Conservation (phyloP, 2,113 vertebrate genomes). For the Solea senegalensis region DNA sequence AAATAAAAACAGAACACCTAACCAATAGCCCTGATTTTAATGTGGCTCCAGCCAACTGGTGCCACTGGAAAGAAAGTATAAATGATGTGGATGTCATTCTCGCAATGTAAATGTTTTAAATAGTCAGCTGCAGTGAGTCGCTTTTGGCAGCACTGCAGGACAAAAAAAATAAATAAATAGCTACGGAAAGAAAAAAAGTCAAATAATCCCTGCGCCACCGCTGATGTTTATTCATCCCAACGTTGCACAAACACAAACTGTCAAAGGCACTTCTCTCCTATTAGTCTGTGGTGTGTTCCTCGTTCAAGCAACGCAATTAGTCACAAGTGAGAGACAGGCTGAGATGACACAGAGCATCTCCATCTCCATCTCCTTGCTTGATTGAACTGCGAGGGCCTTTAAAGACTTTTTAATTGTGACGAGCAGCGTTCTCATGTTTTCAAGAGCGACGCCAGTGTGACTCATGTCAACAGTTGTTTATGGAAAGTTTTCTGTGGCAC, state of each 20-base stretch:
- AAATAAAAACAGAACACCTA: constrained; percentile 19
- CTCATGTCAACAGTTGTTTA: constrained; percentile 68
- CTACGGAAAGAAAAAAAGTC: constrained; percentile 14
- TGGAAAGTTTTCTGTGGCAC: constrained; percentile 59
- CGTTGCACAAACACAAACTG: constrained; percentile 56
- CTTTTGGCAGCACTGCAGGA: constrained; percentile 11
- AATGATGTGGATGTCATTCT: not conserved
- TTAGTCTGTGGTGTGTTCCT: constrained; percentile 25
- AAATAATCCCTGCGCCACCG: constrained; percentile 37
- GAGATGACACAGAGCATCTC: constrained; percentile 28
- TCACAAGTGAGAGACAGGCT: constrained; percentile 11
- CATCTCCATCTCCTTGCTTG: constrained; percentile 39
- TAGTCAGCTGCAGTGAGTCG: constrained; percentile 8
- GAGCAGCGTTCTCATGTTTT: constrained; percentile 7
- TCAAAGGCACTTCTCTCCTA: constrained; percentile 40
- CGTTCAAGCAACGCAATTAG: constrained; percentile 18
- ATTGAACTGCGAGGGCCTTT: not conserved
- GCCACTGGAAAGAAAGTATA: not conserved
- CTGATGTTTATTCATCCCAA: constrained; percentile 45
- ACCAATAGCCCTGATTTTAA: constrained; percentile 27
- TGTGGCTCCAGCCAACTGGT: constrained; percentile 6
- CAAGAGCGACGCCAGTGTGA: constrained; percentile 14
- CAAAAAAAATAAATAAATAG: not conserved
- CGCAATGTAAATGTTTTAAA: not conserved
- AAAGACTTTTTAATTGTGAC: not conserved